phyloP scores from a whole-genome alignment of 2,888 invertebrate genomes.

The Clepsis dumicolana region DNA sequence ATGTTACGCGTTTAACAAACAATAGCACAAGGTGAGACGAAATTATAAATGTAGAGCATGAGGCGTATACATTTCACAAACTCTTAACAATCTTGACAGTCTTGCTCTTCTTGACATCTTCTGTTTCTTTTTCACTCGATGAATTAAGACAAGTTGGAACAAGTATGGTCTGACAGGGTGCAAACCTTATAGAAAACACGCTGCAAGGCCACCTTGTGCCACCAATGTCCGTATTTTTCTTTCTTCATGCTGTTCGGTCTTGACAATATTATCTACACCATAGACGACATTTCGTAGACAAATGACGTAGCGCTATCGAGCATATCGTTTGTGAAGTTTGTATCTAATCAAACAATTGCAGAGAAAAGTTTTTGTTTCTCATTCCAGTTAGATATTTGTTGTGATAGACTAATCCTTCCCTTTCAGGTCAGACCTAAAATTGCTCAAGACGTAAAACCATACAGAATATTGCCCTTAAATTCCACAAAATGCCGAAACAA shows the following conservation, averaged over 20 bases:
- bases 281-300: background rate
- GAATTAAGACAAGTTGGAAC: constrained; percentile 72
- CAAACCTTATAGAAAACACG: constrained; percentile 85
- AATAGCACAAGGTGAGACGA: background rate
- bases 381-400: background rate
- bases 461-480: background rate
- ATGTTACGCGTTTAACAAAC: constrained; percentile 9
- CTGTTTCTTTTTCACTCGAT: constrained; percentile 47
- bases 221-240: constrained; percentile 60
- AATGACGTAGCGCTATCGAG: background rate
- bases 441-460: background rate
- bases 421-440: background rate
- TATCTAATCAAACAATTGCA: constrained; percentile 9
- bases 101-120: constrained; percentile 25
- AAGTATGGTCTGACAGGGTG: constrained; percentile 88
- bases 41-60: constrained; percentile 2
- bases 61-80: constrained; percentile 16
- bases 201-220: constrained; percentile 86
- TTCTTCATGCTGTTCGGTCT: constrained; percentile 37
- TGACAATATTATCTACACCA: background rate
- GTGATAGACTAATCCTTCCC: background rate
- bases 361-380: background rate
- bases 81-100: constrained; percentile 42
- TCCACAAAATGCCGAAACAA: background rate
- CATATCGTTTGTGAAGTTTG: constrained; percentile 5